A percentile compares a stretch with the other conserved stretches of the same genome.
Evolutionary conservation across 2,113 vertebrate genomes (phyloP).

Genomic region (Aleadryas rufinucha): DNA sequence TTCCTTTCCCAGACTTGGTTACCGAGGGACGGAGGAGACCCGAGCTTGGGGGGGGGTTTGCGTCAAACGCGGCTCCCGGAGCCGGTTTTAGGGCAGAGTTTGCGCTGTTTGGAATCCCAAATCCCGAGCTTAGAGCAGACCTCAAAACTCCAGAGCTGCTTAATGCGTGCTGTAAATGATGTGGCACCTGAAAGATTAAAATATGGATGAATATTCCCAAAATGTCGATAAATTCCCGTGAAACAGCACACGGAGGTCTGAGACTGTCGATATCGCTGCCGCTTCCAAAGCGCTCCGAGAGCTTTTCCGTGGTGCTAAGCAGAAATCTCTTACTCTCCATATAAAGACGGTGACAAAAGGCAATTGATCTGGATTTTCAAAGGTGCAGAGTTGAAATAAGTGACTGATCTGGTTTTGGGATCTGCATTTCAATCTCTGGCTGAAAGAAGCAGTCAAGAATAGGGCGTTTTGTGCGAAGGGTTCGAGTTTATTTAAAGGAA

Average conservation of each 20-base stretch:
- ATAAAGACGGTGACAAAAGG: constrained; percentile 55
- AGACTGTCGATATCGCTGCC: neutral
- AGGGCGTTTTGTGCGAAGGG: neutral
- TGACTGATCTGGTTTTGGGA: constrained; percentile 46
- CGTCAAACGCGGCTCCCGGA: neutral
- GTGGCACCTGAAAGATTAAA: neutral
- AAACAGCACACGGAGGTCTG: rapidly evolving
- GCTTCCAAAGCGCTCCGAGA: neutral
- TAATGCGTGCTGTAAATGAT: neutral
- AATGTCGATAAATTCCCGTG: neutral
- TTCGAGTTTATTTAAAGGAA: neutral
- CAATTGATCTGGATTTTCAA: constrained; percentile 67
- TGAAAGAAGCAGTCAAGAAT: constrained; percentile 39
- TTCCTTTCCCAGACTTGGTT: constrained; percentile 76
- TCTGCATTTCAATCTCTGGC: constrained; percentile 60
- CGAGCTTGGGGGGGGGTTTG: constrained; percentile 10
- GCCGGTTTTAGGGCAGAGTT: neutral
- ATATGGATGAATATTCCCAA: neutral
- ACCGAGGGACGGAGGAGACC: constrained; percentile 24
- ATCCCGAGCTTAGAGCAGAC: neutral
- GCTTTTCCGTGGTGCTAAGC: neutral
- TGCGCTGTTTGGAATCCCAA: rapidly evolving
- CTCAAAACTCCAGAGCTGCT: neutral
- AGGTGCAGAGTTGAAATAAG: constrained; percentile 58
- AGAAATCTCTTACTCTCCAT: neutral